A percentile compares a stretch with the other conserved stretches of the same genome.
Conservation (phyloP, 2,888 invertebrate genomes). For the Lingula anatina region DNA sequence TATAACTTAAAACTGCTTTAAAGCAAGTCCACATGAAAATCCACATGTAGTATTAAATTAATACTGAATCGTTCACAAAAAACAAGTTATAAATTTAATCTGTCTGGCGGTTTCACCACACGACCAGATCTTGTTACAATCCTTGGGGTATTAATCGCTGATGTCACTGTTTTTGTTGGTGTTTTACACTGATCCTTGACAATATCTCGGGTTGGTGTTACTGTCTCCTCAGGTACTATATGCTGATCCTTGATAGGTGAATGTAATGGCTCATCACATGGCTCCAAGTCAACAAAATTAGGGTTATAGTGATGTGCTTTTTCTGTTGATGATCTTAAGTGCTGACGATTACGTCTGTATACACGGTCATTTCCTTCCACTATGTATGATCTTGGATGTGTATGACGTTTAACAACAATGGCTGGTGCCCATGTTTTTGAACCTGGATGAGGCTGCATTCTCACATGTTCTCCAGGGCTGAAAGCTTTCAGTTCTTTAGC, state of each 20-base stretch:
- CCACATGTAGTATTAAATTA: too few species aligned
- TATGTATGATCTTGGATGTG: conserved; percentile 13
- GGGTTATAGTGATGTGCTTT: background rate
- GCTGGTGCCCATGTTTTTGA: conserved; percentile 7
- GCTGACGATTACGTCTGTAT: conserved; percentile 11
- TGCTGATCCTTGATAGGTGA: too few species aligned
- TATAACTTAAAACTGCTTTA: too few species aligned
- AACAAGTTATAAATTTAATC: conserved; percentile 4
- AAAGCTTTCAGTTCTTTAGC: conserved; percentile 7
- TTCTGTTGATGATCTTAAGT: conserved; percentile 3
- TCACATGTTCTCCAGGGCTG: conserved; percentile 5
- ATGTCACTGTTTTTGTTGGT: too few species aligned
- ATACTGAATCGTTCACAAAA: too few species aligned
- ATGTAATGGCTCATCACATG: too few species aligned
- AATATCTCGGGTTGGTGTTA: too few species aligned
- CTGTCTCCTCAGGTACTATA: too few species aligned
- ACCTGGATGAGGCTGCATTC: conserved; percentile 6
- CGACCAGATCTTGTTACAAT: conserved; percentile 3
- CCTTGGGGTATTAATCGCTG: background rate
- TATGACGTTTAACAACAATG: conserved; percentile 7
- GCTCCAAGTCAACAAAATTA: too few species aligned
- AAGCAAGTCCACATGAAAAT: too few species aligned
- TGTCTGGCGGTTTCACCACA: conserved; percentile 1
- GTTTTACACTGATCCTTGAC: too few species aligned
- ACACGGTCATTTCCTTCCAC: conserved; percentile 5